These are phyloP conservation scores for Campylorhamphus procurvoides DNA, from an alignment of 2,113 vertebrate genomes.

Conservation along the genomic window DNA sequence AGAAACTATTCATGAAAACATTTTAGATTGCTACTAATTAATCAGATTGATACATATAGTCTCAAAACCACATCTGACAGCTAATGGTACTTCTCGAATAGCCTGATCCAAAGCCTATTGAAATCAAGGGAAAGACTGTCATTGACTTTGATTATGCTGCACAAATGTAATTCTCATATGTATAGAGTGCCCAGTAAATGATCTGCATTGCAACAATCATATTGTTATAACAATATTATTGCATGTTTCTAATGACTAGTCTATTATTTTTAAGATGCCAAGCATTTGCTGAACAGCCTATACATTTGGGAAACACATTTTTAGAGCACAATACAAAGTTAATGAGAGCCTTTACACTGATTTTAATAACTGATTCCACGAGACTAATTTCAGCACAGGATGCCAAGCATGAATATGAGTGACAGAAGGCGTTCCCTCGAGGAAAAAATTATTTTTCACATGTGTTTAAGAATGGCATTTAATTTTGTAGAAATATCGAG, in stretches of 20 bases:
- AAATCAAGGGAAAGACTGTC: conserved; percentile 38
- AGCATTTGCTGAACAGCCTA: conserved; percentile 13
- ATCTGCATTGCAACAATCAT: conserved; percentile 28
- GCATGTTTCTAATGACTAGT: conserved; percentile 16
- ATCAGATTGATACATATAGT: conserved; percentile 49
- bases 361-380: conserved; percentile 16
- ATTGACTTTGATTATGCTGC: conserved; percentile 35
- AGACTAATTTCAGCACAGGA: conserved; percentile 13
- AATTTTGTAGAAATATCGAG: background rate
- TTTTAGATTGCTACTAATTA: conserved; percentile 56
- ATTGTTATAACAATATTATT: conserved; percentile 27
- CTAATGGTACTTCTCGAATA: conserved; percentile 31
- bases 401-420: background rate
- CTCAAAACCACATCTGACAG: conserved; percentile 57
- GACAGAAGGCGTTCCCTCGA: background rate
- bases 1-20: conserved; percentile 52
- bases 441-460: background rate
- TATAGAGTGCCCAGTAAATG: background rate
- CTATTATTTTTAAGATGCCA: conserved; percentile 25
- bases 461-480: background rate
- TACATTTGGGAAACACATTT: background rate
- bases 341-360: conserved; percentile 15
- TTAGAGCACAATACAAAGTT: conserved; percentile 22
- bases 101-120: conserved; percentile 31
- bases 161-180: conserved; percentile 14